Base-by-base conservation (phyloP, 92 coral and sea anemone species). In the Porites lobata region DNA sequence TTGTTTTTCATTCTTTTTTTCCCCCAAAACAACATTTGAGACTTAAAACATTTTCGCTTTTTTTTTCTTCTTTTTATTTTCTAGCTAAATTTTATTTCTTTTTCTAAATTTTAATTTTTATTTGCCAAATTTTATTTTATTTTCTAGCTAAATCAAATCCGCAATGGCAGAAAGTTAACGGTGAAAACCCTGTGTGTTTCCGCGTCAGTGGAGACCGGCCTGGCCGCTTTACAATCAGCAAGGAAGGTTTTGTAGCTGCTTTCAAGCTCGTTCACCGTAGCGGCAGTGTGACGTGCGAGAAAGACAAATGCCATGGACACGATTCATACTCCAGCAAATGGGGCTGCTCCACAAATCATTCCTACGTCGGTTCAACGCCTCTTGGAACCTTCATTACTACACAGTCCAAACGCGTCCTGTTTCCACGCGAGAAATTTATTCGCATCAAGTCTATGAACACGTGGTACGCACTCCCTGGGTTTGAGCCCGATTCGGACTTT, bases 271-370 rank as follows among this genome's bases (percentile, higher is more conserved):
- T 43, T 6, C 64, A 84, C 50, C 29, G 8, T 6, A 15, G 19
- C 1, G 87, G 87, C 17, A 15, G 17, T 12, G 80, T 84, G 14
- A 73, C 51, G 1, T 84, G 87, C 80, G 73, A 59, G 15, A 69
- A 29, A 14, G 67, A 17, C 57, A 6, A 7, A 65, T 68, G 66
- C 62, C 76, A 81, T 10, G 2, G 50, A n/a, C 1, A 59, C 3
- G 38, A 57, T 22, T 20, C 82, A 18, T 81, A 10, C 17, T 24
- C 67, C 72, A 92, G 91, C 78, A 85, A 89, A 9, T 92, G 95
- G 95, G 95, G 95, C 69, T 92, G 95, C 79, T 77, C 93, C 8
- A 22, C 81, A 53, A 85, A 65, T 22, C 88, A 92, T 66, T 92
- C 92, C 18, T 86, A 17, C 77, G 43, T 86, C 66, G 95, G 88